phyloP scores from a whole-genome alignment of 1,140 invertebrate genomes.

The Saxidomus purpurata region DNA sequence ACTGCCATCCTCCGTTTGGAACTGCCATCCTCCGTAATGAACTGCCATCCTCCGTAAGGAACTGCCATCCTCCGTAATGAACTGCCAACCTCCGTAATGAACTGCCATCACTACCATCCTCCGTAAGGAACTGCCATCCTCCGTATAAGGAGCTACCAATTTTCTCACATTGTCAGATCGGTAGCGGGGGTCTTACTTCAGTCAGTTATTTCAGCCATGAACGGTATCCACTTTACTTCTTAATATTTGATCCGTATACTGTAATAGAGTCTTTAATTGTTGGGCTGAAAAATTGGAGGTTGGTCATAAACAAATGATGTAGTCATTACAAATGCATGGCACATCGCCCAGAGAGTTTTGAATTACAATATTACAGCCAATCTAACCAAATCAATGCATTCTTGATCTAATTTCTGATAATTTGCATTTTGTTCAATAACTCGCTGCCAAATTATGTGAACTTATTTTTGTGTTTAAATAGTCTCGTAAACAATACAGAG shows the following conservation, averaged over 20 bases:
- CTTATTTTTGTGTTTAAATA: background rate
- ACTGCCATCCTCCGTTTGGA: no score
- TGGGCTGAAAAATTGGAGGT: background rate
- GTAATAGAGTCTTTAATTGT: background rate
- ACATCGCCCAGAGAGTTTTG: background rate
- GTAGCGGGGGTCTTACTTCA: no score
- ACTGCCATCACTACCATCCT: no score
- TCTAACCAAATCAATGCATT: conserved; percentile 21
- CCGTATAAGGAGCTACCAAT: no score
- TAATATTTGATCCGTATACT: background rate
- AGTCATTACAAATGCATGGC: conserved; percentile 40
- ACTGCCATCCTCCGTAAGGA: no score
- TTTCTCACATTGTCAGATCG: no score
- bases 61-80: no score
- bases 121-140: no score
- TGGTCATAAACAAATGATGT: conserved; percentile 22
- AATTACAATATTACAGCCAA: conserved; percentile 26
- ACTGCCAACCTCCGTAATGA: no score
- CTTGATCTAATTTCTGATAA: conserved; percentile 34
- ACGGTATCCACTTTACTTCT: no score
- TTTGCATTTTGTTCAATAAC: conserved; percentile 33
- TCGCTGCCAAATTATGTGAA: background rate
- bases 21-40: no score
- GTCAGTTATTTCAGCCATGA: no score
- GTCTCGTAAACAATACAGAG: background rate